Evolutionary conservation across 2,113 vertebrate genomes (phyloP).

Genomic region (Ardeotis arabs): DNA sequence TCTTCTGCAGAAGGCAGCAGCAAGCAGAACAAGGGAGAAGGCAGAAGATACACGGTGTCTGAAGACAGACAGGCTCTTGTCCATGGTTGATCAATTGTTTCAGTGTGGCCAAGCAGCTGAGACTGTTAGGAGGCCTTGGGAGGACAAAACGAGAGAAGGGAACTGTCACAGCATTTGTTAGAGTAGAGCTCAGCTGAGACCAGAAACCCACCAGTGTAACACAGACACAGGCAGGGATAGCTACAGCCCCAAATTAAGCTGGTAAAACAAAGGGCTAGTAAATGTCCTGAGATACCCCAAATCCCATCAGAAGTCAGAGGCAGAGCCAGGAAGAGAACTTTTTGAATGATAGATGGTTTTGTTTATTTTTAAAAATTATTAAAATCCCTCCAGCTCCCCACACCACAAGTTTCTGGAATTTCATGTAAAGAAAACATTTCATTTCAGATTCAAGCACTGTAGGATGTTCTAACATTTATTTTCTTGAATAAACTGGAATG

Average conservation of each 20-base stretch:
- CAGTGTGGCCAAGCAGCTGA: not conserved
- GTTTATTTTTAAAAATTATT: slow-evolving; percentile 49
- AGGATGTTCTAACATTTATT: slow-evolving; percentile 19
- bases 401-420: slow-evolving; percentile 26
- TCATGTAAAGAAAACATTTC: slow-evolving; percentile 47
- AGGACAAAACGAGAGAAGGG: not conserved
- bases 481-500: slow-evolving; percentile 39
- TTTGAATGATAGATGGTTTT: slow-evolving; percentile 34
- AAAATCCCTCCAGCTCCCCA: not conserved
- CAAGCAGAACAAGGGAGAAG: not conserved
- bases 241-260: not conserved
- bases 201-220: not conserved
- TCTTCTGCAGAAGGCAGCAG: not conserved
- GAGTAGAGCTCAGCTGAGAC: not conserved
- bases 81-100: not conserved
- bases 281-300: slow-evolving; percentile 19
- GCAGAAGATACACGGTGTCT: not conserved
- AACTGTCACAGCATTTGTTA: not conserved
- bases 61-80: not conserved
- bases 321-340: slow-evolving; percentile 22
- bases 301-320: not conserved
- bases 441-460: slow-evolving; percentile 21
- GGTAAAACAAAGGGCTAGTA: not conserved
- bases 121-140: not conserved
- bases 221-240: not conserved